A percentile compares a stretch with the other conserved stretches of the same genome.
These are phyloP conservation scores for Adrianichthys oophorus DNA, from an alignment of 2,797 vertebrate species.

Conservation along the genomic window DNA sequence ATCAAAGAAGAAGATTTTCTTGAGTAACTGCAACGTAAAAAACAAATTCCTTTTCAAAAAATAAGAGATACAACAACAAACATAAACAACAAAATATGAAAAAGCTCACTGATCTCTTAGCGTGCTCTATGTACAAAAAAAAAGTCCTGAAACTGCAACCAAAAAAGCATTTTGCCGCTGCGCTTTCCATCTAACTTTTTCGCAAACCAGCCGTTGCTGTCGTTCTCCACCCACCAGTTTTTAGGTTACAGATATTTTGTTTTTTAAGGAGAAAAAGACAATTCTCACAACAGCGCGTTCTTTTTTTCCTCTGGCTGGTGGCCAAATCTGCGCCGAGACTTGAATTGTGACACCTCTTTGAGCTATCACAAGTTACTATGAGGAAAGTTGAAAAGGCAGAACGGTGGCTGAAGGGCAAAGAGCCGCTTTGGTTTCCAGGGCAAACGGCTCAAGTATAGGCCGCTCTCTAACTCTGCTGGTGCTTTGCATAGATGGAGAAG, in stretches of 20 bases:
- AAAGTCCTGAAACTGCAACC: conserved; percentile 73
- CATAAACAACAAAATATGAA: conserved; percentile 58
- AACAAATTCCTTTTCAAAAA: conserved; percentile 71
- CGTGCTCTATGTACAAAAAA: conserved; percentile 65
- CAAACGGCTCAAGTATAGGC: conserved; percentile 23
- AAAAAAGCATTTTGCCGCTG: conserved; percentile 30
- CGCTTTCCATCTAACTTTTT: conserved; percentile 21
- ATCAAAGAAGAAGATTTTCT: conserved; percentile 58
- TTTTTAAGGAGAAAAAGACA: background rate
- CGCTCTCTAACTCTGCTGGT: conserved; percentile 38
- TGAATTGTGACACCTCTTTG: background rate
- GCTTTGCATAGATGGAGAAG: conserved; percentile 39
- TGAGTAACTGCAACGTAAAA: conserved; percentile 58
- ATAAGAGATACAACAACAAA: conserved; percentile 62
- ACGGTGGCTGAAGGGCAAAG: conserved; percentile 8
- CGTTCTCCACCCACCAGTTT: conserved; percentile 13
- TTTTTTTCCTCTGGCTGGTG: background rate
- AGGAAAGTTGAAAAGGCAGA: conserved; percentile 55
- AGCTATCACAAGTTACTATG: conserved; percentile 32
- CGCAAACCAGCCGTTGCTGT: conserved; percentile 5
- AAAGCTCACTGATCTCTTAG: conserved; percentile 56
- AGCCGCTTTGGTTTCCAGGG: conserved; percentile 18
- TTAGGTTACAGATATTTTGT: background rate
- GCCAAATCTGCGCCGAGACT: background rate
- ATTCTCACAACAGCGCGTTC: background rate